Evolutionary conservation across 2,888 invertebrate genomes (phyloP), one percentile per base, ranked within the genome.

Genomic region (Creontiades dilutus): DNA sequence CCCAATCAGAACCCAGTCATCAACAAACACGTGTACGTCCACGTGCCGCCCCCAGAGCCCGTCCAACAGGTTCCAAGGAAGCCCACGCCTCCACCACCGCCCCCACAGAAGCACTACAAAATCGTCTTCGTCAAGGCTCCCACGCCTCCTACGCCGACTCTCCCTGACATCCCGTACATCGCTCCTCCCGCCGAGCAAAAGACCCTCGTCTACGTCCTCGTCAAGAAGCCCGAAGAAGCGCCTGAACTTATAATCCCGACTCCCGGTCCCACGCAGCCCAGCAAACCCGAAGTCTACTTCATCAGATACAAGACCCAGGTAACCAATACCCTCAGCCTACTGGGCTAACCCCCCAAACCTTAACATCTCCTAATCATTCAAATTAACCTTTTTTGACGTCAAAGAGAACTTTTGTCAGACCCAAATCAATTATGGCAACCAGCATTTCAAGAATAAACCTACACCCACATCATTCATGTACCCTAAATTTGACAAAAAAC

Each of bases 1-100:
- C 96, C 96, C 0, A 37, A 37, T 37, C 94, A n/a, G n/a, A 95
- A 95, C 90, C 96, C 97, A 89, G 96, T 97, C 61, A 95, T 97
- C 86, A 97, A 97, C 93, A 98, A 98, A 93, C 97, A 97, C 93
- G 97, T 98, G 16, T 98, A 97, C 94, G 97, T 98, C 23, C 97
- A 97, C 93, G 97, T 97, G 23, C 97, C 97, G 84, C 97, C 97
- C 90, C 97, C 97, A 92, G 97, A 97, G 93, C 93, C 94, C 2
- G 96, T 96, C 52, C 97, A 97, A 92, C 95, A 96, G 92, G 95
- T 95, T 57, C 95, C 91, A 16, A 91, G 75, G 78, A 90, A 87
- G 86, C 95, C 94, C 90, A 91, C 92, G 1, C 93, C 94, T 0
- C 93, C 93, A 0, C 93, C 93, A 0, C 93, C 93, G 23, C 93